A percentile compares a stretch with the other conserved stretches of the same genome.
Evolutionary conservation across 2,888 invertebrate species (phyloP).

Genomic region (Steinernema carpocapsae): DNA sequence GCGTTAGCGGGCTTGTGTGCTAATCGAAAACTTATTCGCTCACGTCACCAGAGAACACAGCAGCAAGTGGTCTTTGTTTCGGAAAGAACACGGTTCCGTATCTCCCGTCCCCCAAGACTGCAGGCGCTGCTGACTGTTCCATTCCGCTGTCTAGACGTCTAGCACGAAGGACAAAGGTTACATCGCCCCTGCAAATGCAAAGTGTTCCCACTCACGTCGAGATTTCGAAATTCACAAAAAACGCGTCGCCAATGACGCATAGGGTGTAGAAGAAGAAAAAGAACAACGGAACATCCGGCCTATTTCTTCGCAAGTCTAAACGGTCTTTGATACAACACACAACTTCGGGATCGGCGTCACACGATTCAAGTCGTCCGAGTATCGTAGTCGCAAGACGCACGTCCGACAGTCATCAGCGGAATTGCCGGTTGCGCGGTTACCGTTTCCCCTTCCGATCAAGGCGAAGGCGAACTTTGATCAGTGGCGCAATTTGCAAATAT

Average conservation of each 20-base stretch:
- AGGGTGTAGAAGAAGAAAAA: neutral
- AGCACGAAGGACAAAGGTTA: slow-evolving; percentile 25
- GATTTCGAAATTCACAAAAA: slow-evolving; percentile 19
- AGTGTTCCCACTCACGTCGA: neutral
- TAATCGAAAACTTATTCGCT: neutral
- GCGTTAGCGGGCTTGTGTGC: neutral
- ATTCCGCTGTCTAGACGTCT: slow-evolving; percentile 6
- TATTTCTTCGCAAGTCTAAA: too few species aligned
- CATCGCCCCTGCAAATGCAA: slow-evolving; percentile 26
- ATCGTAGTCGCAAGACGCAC: slow-evolving; percentile 28
- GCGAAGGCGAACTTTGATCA: slow-evolving; percentile 31
- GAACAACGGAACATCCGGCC: too few species aligned
- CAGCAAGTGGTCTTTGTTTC: slow-evolving; percentile 1
- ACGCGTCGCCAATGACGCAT: slow-evolving; percentile 25
- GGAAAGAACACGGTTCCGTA: slow-evolving; percentile 7
- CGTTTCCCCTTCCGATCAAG: slow-evolving; percentile 3
- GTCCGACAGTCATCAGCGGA: slow-evolving; percentile 17
- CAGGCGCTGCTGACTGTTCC: slow-evolving; percentile 2
- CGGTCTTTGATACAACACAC: too few species aligned
- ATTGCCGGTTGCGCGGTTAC: neutral
- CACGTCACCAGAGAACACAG: slow-evolving; percentile 14
- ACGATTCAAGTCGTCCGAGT: neutral
- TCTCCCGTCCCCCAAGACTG: neutral
- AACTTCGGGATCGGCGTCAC: slow-evolving; percentile 7
- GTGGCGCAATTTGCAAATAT: slow-evolving; percentile 20